Evolutionary conservation across 1,140 invertebrate genomes (phyloP).

Genomic region (Monochamus saltuarius): DNA sequence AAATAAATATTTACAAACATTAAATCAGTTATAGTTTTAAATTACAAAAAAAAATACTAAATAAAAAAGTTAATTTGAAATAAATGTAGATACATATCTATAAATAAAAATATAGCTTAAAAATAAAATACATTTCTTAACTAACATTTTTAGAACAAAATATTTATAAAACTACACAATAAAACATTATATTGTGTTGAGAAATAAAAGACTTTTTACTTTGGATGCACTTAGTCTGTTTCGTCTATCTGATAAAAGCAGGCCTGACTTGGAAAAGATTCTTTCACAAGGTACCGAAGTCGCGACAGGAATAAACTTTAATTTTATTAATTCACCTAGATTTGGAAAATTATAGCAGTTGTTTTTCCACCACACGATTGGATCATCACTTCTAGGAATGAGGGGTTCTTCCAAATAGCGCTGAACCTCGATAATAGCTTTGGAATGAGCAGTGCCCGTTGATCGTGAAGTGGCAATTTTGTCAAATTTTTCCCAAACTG

Average conservation of each 20-base stretch:
- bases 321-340: constrained; percentile 10
- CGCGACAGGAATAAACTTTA: constrained; percentile 13
- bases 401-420: constrained; percentile 18
- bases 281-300: constrained; percentile 23
- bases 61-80: too few species aligned
- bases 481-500: too few species aligned
- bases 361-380: constrained; percentile 22
- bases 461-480: background rate
- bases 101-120: too few species aligned
- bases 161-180: too few species aligned
- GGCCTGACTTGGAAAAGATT: constrained; percentile 17
- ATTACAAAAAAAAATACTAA: too few species aligned
- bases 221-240: constrained; percentile 12
- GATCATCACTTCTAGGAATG: constrained; percentile 9
- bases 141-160: too few species aligned
- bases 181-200: constrained; percentile 16
- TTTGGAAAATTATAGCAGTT: constrained; percentile 14
- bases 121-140: too few species aligned
- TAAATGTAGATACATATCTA: too few species aligned
- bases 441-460: background rate
- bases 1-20: too few species aligned
- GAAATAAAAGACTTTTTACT: constrained; percentile 16
- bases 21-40: too few species aligned
- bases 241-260: constrained; percentile 4
- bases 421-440: constrained; percentile 23